Evolutionary conservation across 2,888 invertebrate species (phyloP).

Genomic region (Fabriciana adippe): DNA sequence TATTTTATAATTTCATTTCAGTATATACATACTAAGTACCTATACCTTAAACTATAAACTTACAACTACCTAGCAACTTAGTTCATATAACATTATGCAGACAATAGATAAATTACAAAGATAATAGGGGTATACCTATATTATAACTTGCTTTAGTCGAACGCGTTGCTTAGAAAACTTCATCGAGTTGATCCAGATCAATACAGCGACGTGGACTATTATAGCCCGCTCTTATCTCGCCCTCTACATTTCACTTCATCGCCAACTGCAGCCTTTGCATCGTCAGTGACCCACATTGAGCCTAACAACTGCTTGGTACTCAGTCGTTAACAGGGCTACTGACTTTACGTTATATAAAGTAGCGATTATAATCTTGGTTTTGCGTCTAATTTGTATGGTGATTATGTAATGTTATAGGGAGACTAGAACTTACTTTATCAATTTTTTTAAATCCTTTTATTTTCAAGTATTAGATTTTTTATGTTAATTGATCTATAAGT

Average conservation of each 20-base stretch:
- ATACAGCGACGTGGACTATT: constrained; percentile 32
- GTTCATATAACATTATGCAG: too few species aligned
- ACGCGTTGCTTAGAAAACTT: constrained; percentile 4
- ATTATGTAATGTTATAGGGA: neutral
- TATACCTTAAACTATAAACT: too few species aligned
- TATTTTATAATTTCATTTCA: too few species aligned
- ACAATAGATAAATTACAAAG: too few species aligned
- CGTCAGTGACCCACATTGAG: constrained; percentile 69
- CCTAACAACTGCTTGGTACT: constrained; percentile 53
- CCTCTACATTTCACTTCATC: constrained; percentile 63
- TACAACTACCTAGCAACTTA: too few species aligned
- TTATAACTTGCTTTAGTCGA: neutral
- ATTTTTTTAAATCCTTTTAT: neutral
- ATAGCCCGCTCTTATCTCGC: constrained; percentile 48
- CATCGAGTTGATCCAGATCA: constrained; percentile 33
- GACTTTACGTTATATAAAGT: constrained; percentile 32
- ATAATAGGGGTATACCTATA: too few species aligned
- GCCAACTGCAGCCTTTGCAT: constrained; percentile 57
- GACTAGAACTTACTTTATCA: neutral
- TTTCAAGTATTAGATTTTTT: too few species aligned
- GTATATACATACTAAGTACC: too few species aligned
- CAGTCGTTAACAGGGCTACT: constrained; percentile 48
- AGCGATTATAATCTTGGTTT: constrained; percentile 5
- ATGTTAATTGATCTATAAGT: too few species aligned
- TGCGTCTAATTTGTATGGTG: neutral